Evolutionary conservation across 2,797 vertebrate genomes (phyloP).

Genomic region (Iguana delicatissima): DNA sequence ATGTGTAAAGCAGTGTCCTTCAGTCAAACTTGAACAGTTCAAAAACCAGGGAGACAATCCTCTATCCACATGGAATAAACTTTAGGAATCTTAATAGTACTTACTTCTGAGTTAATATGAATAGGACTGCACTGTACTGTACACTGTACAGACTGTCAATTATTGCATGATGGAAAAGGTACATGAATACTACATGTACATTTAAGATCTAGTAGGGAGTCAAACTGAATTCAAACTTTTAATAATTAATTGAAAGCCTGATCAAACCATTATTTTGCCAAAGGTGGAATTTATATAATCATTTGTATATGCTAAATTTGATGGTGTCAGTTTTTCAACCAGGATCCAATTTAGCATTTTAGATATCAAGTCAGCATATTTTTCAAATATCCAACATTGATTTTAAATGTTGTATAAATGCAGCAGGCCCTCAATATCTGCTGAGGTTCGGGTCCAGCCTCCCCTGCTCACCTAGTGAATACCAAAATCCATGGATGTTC

Average conservation of each 20-base stretch:
- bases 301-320: not conserved
- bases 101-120: not conserved
- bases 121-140: not conserved
- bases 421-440: too few species aligned
- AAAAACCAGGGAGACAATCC: not conserved
- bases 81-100: not conserved
- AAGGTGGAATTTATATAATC: not conserved
- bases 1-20: not conserved
- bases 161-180: not conserved
- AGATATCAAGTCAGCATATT: not conserved
- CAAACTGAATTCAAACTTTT: constrained; percentile 7
- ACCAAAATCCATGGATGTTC: too few species aligned
- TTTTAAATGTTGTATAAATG: not conserved
- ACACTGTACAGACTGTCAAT: not conserved
- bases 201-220: constrained; percentile 15
- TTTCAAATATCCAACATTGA: not conserved
- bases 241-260: not conserved
- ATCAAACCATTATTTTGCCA: not conserved
- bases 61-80: not conserved
- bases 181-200: constrained; percentile 45
- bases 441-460: too few species aligned
- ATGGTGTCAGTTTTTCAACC: not conserved
- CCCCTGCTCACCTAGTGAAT: too few species aligned
- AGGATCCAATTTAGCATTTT: not conserved
- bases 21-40: not conserved